phyloP scores from a whole-genome alignment of 2,797 vertebrate species.

The Parauchenoglanis punctatus region DNA sequence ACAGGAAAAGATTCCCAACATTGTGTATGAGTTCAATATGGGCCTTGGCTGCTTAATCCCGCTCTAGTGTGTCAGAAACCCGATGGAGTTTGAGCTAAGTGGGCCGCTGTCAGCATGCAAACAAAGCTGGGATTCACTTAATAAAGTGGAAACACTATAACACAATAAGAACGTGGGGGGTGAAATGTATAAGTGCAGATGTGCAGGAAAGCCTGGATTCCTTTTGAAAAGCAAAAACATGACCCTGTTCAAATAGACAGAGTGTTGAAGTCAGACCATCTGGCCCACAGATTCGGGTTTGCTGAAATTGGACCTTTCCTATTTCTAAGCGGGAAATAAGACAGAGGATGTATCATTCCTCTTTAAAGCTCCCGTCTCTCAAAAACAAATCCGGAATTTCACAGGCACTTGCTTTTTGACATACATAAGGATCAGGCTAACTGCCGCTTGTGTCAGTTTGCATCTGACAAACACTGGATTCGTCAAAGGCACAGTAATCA shows the following conservation, averaged over 20 bases:
- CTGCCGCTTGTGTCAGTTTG: background rate
- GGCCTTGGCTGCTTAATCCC: conserved; percentile 40
- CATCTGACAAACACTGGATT: conserved; percentile 10
- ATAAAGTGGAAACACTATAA: conserved; percentile 61
- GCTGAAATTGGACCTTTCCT: conserved; percentile 63
- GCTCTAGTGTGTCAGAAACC: conserved; percentile 45
- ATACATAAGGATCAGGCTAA: conserved; percentile 4
- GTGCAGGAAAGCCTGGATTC: conserved; percentile 53
- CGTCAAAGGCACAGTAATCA: conserved; percentile 9
- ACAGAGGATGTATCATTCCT: conserved; percentile 54
- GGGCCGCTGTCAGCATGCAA: conserved; percentile 57
- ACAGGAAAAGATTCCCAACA: conserved; percentile 35
- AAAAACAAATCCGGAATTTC: conserved; percentile 13
- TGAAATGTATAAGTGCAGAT: conserved; percentile 58
- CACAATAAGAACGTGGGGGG: conserved; percentile 30
- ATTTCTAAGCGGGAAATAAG: conserved; percentile 47
- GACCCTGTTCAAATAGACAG: conserved; percentile 59
- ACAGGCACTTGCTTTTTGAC: conserved; percentile 13
- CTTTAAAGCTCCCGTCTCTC: conserved; percentile 36
- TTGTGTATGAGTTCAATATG: conserved; percentile 41
- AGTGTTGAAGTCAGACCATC: conserved; percentile 63
- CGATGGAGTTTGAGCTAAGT: conserved; percentile 48
- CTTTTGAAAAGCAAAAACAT: conserved; percentile 57
- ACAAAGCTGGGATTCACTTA: conserved; percentile 66
- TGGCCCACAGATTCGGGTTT: conserved; percentile 67